These are phyloP conservation scores for Nibea albiflora DNA, from an alignment of 2,113 vertebrate species.

Conservation along the genomic window DNA sequence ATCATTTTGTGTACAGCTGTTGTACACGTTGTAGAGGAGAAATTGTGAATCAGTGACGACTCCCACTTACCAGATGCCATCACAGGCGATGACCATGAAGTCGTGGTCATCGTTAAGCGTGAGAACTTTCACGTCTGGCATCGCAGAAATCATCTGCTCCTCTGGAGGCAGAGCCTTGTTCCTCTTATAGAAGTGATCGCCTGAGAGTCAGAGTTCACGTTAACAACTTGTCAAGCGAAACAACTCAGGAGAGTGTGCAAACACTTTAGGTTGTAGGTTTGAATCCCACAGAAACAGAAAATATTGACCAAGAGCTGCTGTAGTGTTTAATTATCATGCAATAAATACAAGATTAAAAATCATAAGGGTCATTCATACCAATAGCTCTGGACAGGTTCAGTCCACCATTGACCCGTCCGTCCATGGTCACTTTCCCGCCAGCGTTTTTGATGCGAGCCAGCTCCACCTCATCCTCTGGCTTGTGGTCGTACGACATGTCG, in stretches of 20 bases:
- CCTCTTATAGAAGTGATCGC: conserved; percentile 98
- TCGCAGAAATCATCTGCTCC: conserved; percentile 98
- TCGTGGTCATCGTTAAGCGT: conserved; percentile 95
- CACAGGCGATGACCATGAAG: conserved; percentile 99
- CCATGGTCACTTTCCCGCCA: conserved; percentile 98
- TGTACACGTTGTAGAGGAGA: not conserved
- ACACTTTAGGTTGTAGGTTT: not conserved
- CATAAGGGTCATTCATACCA: conserved; percentile 77
- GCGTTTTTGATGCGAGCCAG: conserved; percentile 96
- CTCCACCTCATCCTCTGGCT: conserved; percentile 97
- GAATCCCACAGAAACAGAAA: not conserved
- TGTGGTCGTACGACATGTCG: conserved; percentile 99
- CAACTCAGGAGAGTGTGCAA: not conserved
- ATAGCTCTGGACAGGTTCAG: conserved; percentile 98
- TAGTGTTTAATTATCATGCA: not conserved
- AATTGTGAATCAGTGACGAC: not conserved
- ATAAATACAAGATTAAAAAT: not conserved
- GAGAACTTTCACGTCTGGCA: conserved; percentile 96
- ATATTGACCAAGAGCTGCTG: not conserved
- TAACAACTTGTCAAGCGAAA: not conserved
- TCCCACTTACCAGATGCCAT: conserved; percentile 93
- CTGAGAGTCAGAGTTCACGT: conserved; percentile 72
- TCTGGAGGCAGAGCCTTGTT: conserved; percentile 95
- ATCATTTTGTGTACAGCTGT: no score
- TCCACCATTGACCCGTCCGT: conserved; percentile 96